Percentiles rank a stretch among this genome's conserved stretches.
phyloP scores from a whole-genome alignment of 2,888 invertebrate genomes.

The Scaptomyza reducta region DNA sequence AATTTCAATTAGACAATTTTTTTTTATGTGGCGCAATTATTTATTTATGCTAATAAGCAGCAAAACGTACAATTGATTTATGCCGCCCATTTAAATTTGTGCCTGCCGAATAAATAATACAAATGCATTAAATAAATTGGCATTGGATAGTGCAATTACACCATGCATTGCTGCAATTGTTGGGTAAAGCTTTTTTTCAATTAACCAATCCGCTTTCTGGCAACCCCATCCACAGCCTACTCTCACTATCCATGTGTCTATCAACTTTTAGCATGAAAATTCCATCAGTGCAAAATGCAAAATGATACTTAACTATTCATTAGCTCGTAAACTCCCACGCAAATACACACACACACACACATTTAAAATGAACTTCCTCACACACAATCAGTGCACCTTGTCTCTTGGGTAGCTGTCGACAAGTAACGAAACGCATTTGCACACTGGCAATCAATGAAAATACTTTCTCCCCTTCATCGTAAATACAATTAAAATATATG shows the following conservation, averaged over 20 bases:
- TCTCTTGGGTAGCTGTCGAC: conserved; percentile 43
- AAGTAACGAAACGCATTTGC: conserved; percentile 42
- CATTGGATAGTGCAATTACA: conserved; percentile 41
- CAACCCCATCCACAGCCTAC: background rate
- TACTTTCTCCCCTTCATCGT: conserved; percentile 27
- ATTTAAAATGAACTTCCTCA: background rate
- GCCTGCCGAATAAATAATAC: conserved; percentile 20
- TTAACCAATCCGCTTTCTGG: conserved; percentile 1
- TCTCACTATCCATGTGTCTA: background rate
- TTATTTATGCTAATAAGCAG: conserved; percentile 28
- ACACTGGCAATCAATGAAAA: conserved; percentile 46
- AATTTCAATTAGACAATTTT: background rate
- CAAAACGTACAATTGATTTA: conserved; percentile 27
- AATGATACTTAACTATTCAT: conserved; percentile 63
- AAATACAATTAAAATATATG: conserved; percentile 43
- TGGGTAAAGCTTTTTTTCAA: conserved; percentile 43
- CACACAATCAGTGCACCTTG: conserved; percentile 25
- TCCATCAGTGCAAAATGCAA: conserved; percentile 58
- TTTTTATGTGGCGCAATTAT: background rate
- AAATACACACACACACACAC: conserved; percentile 17
- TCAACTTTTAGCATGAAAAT: conserved; percentile 46
- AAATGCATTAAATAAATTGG: conserved; percentile 28
- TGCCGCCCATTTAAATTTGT: conserved; percentile 14
- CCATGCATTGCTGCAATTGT: conserved; percentile 6
- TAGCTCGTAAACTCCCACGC: conserved; percentile 31